Percentiles rank a stretch among this genome's conserved stretches.
These are phyloP conservation scores for Corythaixoides concolor DNA, from an alignment of 2,113 vertebrate genomes.

Conservation along the genomic window DNA sequence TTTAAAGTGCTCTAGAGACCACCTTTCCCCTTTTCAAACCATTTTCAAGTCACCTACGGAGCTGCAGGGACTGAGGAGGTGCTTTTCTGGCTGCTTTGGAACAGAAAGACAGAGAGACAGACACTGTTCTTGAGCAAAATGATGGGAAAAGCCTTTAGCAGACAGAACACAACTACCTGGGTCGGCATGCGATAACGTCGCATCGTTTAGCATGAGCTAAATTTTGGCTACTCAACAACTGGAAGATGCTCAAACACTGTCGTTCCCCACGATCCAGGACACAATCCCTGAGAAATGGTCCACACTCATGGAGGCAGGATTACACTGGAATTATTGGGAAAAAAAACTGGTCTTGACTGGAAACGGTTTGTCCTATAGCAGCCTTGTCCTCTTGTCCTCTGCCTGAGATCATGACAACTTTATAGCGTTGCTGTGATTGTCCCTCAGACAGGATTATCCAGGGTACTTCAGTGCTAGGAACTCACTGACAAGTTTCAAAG, in stretches of 20 bases:
- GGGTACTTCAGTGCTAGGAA: neutral
- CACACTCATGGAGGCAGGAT: neutral
- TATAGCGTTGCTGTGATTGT: neutral
- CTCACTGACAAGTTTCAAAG: neutral
- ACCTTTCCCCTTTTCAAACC: neutral
- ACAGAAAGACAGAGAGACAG: neutral
- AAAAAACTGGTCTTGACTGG: neutral
- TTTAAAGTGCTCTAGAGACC: neutral
- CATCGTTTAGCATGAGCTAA: neutral
- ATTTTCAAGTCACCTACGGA: rapidly evolving
- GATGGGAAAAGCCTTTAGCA: neutral
- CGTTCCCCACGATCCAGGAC: neutral
- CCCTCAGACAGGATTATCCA: neutral
- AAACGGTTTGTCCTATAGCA: neutral
- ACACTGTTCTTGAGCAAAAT: neutral
- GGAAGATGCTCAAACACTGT: neutral
- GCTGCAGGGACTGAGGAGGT: neutral
- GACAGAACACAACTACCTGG: neutral
- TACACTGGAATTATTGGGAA: neutral
- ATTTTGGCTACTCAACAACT: neutral
- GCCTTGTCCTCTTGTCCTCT: neutral
- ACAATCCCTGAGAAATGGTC: neutral
- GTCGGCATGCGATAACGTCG: neutral
- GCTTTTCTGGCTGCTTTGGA: neutral
- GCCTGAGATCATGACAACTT: neutral